These are phyloP conservation scores for Aricia agestis DNA, from an alignment of 1,140 invertebrate genomes.

Conservation along the genomic window DNA sequence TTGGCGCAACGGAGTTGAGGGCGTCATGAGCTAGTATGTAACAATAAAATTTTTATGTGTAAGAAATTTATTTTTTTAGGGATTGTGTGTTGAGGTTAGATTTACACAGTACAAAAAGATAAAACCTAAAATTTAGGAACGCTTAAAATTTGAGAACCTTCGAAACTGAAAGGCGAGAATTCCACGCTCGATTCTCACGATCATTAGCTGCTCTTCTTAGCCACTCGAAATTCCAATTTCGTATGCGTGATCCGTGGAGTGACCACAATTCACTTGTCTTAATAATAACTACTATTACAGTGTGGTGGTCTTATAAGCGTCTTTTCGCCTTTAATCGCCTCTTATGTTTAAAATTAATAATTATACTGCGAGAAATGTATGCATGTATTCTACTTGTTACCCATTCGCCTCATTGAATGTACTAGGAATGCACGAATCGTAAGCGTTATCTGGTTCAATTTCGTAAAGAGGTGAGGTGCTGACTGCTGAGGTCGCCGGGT, in stretches of 20 bases:
- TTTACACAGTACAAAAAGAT: neutral
- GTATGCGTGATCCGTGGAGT: conserved; percentile 4
- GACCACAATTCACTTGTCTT: conserved; percentile 3
- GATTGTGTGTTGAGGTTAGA: neutral
- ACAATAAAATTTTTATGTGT: neutral
- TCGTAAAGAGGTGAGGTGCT: conserved; percentile 14
- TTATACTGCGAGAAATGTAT: neutral
- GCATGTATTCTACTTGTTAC: neutral
- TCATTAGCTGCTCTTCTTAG: conserved; percentile 20
- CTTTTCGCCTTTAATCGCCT: neutral
- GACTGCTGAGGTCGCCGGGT: conserved; percentile 21
- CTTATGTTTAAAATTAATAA: neutral
- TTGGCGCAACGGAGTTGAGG: too few species aligned
- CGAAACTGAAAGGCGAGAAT: conserved; percentile 15
- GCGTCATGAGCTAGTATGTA: too few species aligned
- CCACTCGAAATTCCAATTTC: conserved; percentile 14
- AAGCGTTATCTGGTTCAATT: conserved; percentile 20
- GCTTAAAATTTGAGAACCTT: conserved; percentile 10
- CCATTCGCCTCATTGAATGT: conserved; percentile 10
- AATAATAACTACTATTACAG: conserved; percentile 7
- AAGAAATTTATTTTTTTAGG: neutral
- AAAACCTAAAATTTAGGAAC: conserved; percentile 19
- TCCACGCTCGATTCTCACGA: conserved; percentile 22
- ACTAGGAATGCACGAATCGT: conserved; percentile 19
- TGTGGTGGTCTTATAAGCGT: neutral